Evolutionary conservation across 2,113 vertebrate genomes (phyloP).

Genomic region (Cyanistes caeruleus): DNA sequence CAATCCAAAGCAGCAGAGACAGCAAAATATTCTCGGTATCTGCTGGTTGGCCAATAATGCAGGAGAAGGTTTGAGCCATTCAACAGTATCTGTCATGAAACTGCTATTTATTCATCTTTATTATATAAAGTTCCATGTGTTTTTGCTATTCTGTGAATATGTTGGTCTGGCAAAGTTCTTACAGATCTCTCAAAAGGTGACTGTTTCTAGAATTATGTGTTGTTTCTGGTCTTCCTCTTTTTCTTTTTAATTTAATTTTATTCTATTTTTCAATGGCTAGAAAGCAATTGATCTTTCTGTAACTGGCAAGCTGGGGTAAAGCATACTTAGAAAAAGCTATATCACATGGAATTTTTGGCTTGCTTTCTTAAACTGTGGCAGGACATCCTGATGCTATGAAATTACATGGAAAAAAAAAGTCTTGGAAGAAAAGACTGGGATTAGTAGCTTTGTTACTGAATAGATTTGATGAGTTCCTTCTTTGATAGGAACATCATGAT

Average conservation of each 20-base stretch:
- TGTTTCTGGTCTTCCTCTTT: conserved; percentile 36
- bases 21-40: conserved; percentile 12
- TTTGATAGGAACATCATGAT: conserved; percentile 59
- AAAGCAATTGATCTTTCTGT: conserved; percentile 58
- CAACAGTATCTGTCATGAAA: conserved; percentile 23
- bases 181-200: conserved; percentile 33
- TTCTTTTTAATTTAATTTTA: background rate
- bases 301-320: conserved; percentile 28
- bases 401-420: conserved; percentile 36
- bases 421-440: conserved; percentile 54
- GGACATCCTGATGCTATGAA: conserved; percentile 68
- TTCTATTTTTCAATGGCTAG: conserved; percentile 34
- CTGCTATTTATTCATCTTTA: conserved; percentile 50
- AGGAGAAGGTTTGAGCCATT: conserved; percentile 23
- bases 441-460: conserved; percentile 58
- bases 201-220: conserved; percentile 62
- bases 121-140: conserved; percentile 51
- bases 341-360: conserved; percentile 63
- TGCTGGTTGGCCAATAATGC: background rate
- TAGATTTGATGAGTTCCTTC: conserved; percentile 49
- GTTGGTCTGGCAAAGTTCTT: conserved; percentile 44
- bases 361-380: conserved; percentile 47
- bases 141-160: conserved; percentile 47
- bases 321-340: conserved; percentile 43
- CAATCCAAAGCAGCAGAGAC: background rate